Percentiles rank a stretch among this genome's conserved stretches.
These are phyloP conservation scores for Bembecia ichneumoniformis DNA, from an alignment of 2,888 invertebrate genomes.

Conservation along the genomic window DNA sequence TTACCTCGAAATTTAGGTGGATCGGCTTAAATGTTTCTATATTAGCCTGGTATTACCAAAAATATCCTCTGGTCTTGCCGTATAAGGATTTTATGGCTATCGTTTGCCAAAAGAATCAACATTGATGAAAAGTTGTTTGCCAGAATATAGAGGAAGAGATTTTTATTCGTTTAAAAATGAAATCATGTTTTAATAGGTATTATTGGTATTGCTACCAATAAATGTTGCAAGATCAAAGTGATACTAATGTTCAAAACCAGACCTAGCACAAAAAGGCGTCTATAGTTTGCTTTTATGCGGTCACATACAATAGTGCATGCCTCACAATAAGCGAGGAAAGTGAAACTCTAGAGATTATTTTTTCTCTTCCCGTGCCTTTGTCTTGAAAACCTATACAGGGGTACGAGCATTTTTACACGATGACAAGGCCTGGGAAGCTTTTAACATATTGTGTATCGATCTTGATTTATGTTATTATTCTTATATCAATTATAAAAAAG, in stretches of 20 bases:
- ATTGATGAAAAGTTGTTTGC: neutral
- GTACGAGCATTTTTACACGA: constrained; percentile 32
- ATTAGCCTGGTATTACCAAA: constrained; percentile 19
- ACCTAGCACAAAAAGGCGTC: constrained; percentile 30
- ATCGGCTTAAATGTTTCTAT: constrained; percentile 15
- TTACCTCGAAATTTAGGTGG: constrained; percentile 23
- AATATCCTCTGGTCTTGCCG: constrained; percentile 21
- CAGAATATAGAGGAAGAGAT: neutral
- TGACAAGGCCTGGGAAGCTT: constrained; percentile 35
- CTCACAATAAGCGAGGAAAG: constrained; percentile 41
- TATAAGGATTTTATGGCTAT: constrained; percentile 18
- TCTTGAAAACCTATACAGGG: constrained; percentile 26
- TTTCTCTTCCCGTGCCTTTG: constrained; percentile 28
- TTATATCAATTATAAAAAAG: neutral
- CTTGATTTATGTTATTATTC: constrained; percentile 2
- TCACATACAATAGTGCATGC: constrained; percentile 31
- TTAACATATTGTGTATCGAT: constrained; percentile 39
- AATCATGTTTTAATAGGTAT: too few species aligned
- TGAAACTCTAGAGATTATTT: constrained; percentile 48
- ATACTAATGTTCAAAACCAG: constrained; percentile 5
- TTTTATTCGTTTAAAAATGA: neutral
- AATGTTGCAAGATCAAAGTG: neutral
- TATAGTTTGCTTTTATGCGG: constrained; percentile 25
- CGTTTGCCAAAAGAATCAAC: constrained; percentile 5
- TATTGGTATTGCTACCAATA: neutral